These are phyloP conservation scores for Muntiacus muntjak DNA, from an alignment of 2,113 vertebrate genomes.

Conservation along the genomic window DNA sequence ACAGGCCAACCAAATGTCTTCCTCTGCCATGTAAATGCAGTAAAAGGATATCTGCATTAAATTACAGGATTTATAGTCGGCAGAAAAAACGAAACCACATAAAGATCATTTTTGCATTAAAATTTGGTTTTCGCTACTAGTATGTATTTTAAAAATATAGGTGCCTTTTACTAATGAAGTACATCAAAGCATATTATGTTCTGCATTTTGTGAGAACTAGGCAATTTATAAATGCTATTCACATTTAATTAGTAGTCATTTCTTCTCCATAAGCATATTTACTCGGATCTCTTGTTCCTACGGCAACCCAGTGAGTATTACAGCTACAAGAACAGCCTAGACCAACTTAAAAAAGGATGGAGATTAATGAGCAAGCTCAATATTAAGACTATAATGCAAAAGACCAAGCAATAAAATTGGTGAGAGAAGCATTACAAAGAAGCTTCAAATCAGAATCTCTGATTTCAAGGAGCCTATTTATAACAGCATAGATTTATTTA, in stretches of 20 bases:
- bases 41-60: conserved; percentile 39
- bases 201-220: conserved; percentile 69
- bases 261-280: conserved; percentile 90
- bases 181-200: conserved; percentile 63
- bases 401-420: conserved; percentile 63
- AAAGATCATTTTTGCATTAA: conserved; percentile 63
- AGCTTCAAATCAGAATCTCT: conserved; percentile 77
- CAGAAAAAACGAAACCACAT: conserved; percentile 30
- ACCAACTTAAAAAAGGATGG: conserved; percentile 78
- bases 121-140: conserved; percentile 51
- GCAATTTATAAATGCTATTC: conserved; percentile 82
- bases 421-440: conserved; percentile 80
- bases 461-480: conserved; percentile 81
- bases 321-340: conserved; percentile 78
- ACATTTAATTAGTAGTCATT: conserved; percentile 92
- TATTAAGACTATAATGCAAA: conserved; percentile 79
- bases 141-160: conserved; percentile 49
- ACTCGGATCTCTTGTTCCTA: conserved; percentile 90
- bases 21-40: conserved; percentile 58
- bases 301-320: conserved; percentile 89
- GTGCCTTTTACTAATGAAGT: conserved; percentile 61
- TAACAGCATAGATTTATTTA: conserved; percentile 79
- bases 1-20: conserved; percentile 51
- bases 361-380: conserved; percentile 91
- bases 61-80: conserved; percentile 67